Conservation (phyloP, 2,797 vertebrate genomes). For the Chaenodraco wilsoni region DNA sequence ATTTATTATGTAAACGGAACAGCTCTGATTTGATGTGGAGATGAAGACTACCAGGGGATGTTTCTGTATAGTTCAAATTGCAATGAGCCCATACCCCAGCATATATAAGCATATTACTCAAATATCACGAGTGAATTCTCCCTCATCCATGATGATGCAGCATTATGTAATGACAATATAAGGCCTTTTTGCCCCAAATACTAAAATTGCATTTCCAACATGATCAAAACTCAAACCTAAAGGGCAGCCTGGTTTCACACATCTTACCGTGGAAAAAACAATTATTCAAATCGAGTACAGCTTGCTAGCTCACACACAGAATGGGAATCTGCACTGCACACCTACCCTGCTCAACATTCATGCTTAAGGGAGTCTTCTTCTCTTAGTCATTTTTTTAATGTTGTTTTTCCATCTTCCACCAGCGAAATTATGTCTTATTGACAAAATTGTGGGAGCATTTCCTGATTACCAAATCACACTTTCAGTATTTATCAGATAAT, state of each 20-base stretch:
- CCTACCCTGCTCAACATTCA: neutral
- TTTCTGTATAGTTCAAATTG: constrained; percentile 40
- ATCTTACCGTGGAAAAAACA: neutral
- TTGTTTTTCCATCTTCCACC: neutral
- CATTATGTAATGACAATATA: neutral
- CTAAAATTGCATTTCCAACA: neutral
- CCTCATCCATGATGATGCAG: neutral
- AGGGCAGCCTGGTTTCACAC: neutral
- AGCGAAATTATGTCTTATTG: neutral
- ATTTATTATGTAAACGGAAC: constrained; percentile 59
- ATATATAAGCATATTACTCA: constrained; percentile 26
- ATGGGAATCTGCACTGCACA: neutral
- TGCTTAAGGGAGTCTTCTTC: neutral
- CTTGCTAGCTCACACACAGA: neutral
- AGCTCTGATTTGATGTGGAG: constrained; percentile 49
- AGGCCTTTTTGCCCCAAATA: neutral
- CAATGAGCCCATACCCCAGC: neutral
- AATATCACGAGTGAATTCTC: neutral
- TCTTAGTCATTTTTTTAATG: neutral
- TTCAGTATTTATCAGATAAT: neutral
- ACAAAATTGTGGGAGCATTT: no score
- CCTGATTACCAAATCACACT: neutral
- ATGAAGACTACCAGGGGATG: constrained; percentile 20
- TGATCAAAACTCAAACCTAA: neutral
- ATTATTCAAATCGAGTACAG: neutral